A percentile compares a stretch with the other conserved stretches of the same genome.
Evolutionary conservation across 2,113 vertebrate species (phyloP).

Genomic region (Oplegnathus fasciatus): DNA sequence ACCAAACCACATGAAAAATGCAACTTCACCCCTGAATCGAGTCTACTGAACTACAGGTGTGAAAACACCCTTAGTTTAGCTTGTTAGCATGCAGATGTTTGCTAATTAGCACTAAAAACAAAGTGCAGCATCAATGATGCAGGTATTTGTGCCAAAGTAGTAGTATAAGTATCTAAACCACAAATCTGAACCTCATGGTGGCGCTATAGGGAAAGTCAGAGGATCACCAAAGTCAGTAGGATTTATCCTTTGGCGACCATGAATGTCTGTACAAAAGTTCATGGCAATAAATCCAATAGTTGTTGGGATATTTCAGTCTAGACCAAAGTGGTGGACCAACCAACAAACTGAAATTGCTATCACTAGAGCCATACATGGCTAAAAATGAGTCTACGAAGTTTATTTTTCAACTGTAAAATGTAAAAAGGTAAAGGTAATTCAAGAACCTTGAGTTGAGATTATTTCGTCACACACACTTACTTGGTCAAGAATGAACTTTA

Average conservation of each 20-base stretch:
- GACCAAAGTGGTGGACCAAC: not conserved
- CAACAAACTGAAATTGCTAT: not conserved
- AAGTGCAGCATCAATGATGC: not conserved
- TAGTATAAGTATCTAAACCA: no score
- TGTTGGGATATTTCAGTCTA: not conserved
- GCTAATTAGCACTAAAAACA: not conserved
- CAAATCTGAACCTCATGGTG: not conserved
- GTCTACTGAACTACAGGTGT: no score
- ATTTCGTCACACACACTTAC: slow-evolving; percentile 4
- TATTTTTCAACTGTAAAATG: not conserved
- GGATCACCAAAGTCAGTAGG: not conserved
- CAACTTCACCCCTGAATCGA: no score
- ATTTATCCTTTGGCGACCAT: not conserved
- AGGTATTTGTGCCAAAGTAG: not conserved
- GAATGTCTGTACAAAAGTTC: not conserved
- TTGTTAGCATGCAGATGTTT: not conserved
- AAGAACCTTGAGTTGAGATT: not conserved
- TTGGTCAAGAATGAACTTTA: not conserved
- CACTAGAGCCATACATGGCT: not conserved
- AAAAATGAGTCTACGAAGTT: not conserved
- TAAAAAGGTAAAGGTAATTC: not conserved
- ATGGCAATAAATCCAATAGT: not conserved
- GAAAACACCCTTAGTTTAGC: not conserved
- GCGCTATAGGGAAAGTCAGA: not conserved
- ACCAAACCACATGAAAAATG: no score